Evolutionary conservation across 2,888 invertebrate species (phyloP).

Genomic region (Margaritifera margaritifera): DNA sequence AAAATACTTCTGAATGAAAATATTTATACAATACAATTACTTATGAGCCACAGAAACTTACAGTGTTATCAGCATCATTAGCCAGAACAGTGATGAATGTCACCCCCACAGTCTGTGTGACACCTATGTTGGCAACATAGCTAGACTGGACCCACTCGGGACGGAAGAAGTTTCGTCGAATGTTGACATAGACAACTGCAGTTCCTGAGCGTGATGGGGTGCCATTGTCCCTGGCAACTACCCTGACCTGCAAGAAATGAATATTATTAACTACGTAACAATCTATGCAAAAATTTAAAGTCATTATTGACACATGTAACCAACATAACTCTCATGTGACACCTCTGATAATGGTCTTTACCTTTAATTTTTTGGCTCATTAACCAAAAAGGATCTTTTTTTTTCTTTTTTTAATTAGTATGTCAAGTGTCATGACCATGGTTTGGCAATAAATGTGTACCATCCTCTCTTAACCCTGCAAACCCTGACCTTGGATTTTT

Average conservation of each 20-base stretch:
- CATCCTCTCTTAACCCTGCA: too few relatives aligned
- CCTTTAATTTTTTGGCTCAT: too few relatives aligned
- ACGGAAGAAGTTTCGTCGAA: slow-evolving; percentile 55
- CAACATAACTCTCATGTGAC: neutral
- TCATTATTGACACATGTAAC: neutral
- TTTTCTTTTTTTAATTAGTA: neutral
- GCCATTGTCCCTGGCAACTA: slow-evolving; percentile 64
- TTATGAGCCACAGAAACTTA: slow-evolving; percentile 11
- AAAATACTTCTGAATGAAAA: too few relatives aligned
- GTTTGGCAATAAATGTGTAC: too few relatives aligned
- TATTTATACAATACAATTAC: neutral
- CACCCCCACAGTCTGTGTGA: slow-evolving; percentile 41
- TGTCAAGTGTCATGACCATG: too few relatives aligned
- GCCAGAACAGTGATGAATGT: slow-evolving; percentile 40
- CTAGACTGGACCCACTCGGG: slow-evolving; percentile 35
- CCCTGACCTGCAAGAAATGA: slow-evolving; percentile 49
- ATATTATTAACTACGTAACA: neutral
- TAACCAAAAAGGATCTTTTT: neutral
- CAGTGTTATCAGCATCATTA: slow-evolving; percentile 44
- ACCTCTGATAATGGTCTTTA: neutral
- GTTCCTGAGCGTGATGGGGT: slow-evolving; percentile 52
- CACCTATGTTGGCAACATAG: slow-evolving; percentile 35
- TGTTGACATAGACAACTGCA: slow-evolving; percentile 55
- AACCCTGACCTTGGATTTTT: too few relatives aligned
- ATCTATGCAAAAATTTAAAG: too few relatives aligned